These are phyloP conservation scores for Peromyscus attwateri DNA, from an alignment of 2,797 vertebrate genomes.

Conservation along the genomic window DNA sequence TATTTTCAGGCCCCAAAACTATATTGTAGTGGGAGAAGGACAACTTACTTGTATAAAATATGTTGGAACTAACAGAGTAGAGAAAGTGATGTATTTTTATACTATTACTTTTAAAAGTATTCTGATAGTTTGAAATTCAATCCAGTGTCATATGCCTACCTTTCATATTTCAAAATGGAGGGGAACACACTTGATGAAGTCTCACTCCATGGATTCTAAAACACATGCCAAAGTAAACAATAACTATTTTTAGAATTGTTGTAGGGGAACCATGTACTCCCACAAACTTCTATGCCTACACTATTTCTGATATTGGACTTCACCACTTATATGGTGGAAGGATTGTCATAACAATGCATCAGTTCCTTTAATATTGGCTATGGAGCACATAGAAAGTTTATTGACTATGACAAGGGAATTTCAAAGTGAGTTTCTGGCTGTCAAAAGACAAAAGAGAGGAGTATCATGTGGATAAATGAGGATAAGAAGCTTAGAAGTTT, in stretches of 20 bases:
- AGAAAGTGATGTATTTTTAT: neutral
- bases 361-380: neutral
- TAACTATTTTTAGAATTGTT: neutral
- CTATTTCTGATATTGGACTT: constrained; percentile 14
- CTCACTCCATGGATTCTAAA: neutral
- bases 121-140: neutral
- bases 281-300: neutral
- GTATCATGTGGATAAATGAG: neutral
- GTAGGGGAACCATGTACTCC: neutral
- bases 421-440: neutral
- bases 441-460: neutral
- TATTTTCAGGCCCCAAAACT: neutral
- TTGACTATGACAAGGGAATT: neutral
- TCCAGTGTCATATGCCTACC: neutral
- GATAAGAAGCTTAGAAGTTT: neutral
- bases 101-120: neutral
- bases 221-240: neutral
- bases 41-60: neutral
- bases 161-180: neutral
- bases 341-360: neutral
- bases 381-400: neutral
- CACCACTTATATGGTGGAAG: neutral
- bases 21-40: neutral
- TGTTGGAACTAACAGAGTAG: neutral
- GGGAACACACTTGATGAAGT: neutral